Evolutionary conservation across 2,797 vertebrate genomes (phyloP).

Genomic region (Falco naumanni): DNA sequence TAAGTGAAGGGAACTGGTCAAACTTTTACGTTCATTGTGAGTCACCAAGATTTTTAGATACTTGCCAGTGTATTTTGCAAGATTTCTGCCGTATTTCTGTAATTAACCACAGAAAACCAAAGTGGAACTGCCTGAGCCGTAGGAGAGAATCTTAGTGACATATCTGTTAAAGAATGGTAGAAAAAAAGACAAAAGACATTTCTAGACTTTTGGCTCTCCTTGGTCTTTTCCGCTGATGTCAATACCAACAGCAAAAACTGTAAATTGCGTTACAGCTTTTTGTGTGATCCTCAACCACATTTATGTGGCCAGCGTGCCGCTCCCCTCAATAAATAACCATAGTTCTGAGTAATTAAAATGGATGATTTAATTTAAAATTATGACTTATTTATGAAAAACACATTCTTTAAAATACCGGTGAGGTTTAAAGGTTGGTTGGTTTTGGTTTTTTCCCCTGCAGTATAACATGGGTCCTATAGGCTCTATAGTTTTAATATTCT

Average conservation of each 20-base stretch:
- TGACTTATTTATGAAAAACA: background rate
- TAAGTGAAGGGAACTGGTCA: slow-evolving; percentile 39
- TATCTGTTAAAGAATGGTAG: slow-evolving; percentile 20
- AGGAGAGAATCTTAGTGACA: background rate
- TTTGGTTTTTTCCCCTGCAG: rapidly evolving
- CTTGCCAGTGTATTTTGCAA: slow-evolving; percentile 56
- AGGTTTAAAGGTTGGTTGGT: background rate
- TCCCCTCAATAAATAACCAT: background rate
- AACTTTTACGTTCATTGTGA: slow-evolving; percentile 29
- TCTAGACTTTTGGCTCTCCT: background rate
- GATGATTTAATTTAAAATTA: background rate
- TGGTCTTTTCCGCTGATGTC: slow-evolving; percentile 1
- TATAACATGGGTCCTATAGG: background rate
- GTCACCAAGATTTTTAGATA: slow-evolving; percentile 29
- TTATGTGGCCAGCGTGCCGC: background rate
- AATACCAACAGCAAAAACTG: background rate
- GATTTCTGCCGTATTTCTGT: slow-evolving; percentile 37
- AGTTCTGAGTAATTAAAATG: background rate
- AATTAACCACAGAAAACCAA: slow-evolving; percentile 44
- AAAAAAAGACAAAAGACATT: slow-evolving; percentile 4
- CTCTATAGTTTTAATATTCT: background rate
- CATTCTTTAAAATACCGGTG: background rate
- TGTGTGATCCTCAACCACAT: background rate
- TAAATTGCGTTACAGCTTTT: background rate
- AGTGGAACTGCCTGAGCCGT: background rate